These are phyloP conservation scores for Eilema caniola DNA, from an alignment of 2,888 invertebrate genomes.

Conservation along the genomic window DNA sequence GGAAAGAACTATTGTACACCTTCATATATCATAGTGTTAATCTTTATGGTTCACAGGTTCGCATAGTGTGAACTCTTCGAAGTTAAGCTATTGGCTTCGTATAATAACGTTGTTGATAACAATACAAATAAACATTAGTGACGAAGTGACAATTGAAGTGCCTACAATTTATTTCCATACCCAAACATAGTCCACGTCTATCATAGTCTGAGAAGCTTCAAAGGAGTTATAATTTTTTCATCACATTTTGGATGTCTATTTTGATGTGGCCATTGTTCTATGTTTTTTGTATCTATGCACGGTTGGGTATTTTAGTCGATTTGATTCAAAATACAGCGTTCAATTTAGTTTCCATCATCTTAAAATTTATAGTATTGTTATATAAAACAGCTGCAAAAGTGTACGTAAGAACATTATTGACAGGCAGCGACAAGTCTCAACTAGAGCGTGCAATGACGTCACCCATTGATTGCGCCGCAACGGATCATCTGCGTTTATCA, in stretches of 20 bases:
- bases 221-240: neutral
- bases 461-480: slow-evolving; percentile 49
- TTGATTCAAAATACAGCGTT: neutral
- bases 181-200: neutral
- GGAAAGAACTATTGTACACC: slow-evolving; percentile 1
- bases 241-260: slow-evolving; percentile 4
- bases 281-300: neutral
- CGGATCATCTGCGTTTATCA: slow-evolving; percentile 52
- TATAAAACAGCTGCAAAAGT: slow-evolving; percentile 29
- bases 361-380: slow-evolving; percentile 16
- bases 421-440: slow-evolving; percentile 52
- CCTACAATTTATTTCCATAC: neutral
- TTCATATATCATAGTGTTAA: neutral
- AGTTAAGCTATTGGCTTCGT: neutral
- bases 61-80: neutral
- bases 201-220: neutral
- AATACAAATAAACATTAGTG: neutral
- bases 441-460: slow-evolving; percentile 55
- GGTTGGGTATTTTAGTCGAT: neutral
- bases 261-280: neutral
- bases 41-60: slow-evolving; percentile 4
- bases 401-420: slow-evolving; percentile 41
- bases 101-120: neutral
- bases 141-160: neutral
- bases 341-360: neutral